Evolutionary conservation across 1,140 invertebrate species (phyloP).

Genomic region (Diachasmimorpha longicaudata): DNA sequence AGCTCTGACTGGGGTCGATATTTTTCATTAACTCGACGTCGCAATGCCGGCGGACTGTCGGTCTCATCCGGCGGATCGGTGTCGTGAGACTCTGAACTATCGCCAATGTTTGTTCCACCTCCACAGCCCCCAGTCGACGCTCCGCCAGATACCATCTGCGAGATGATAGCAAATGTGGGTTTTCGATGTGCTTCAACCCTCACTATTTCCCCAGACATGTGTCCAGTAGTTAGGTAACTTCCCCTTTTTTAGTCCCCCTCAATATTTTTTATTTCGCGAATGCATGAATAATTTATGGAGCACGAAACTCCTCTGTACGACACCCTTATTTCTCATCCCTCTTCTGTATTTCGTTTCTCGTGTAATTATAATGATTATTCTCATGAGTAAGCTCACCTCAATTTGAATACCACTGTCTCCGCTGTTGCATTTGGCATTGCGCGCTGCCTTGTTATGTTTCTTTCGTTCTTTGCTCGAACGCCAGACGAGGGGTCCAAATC

Average conservation of each 20-base stretch:
- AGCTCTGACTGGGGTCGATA: conserved; percentile 68
- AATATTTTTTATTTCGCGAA: not conserved
- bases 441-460: conserved; percentile 71
- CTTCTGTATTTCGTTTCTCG: too few species aligned
- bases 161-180: conserved; percentile 34
- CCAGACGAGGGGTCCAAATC: conserved; percentile 76
- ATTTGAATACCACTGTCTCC: conserved; percentile 79
- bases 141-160: conserved; percentile 64
- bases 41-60: conserved; percentile 66
- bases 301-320: too few species aligned
- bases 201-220: not conserved
- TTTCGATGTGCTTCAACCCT: conserved; percentile 3
- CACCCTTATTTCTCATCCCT: too few species aligned
- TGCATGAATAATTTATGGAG: too few species aligned
- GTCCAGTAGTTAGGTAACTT: not conserved
- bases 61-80: conserved; percentile 67
- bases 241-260: not conserved
- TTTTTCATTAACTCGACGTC: conserved; percentile 58
- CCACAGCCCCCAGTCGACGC: conserved; percentile 57
- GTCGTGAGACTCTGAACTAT: conserved; percentile 70
- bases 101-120: conserved; percentile 60
- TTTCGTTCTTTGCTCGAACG: conserved; percentile 74
- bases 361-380: too few species aligned
- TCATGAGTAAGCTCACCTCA: conserved; percentile 58
- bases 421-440: conserved; percentile 76